These are phyloP conservation scores for Portevinia maculata DNA, from an alignment of 2,888 invertebrate species.

Conservation along the genomic window DNA sequence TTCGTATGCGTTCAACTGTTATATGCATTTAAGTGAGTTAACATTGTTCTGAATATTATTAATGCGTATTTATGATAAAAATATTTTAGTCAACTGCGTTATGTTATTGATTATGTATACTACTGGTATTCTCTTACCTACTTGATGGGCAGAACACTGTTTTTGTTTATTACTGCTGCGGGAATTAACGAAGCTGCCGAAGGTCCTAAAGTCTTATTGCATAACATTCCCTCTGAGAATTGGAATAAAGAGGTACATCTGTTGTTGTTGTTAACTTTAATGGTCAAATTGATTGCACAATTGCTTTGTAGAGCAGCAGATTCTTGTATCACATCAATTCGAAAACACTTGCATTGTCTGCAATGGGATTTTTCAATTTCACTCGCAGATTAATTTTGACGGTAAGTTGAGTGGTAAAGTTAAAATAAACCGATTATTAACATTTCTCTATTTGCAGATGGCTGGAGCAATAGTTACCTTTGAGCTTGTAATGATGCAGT, in stretches of 20 bases:
- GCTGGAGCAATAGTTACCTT: slow-evolving; percentile 66
- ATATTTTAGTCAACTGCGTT: slow-evolving; percentile 43
- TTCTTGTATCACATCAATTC: slow-evolving; percentile 62
- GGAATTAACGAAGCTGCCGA: slow-evolving; percentile 54
- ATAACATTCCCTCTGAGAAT: slow-evolving; percentile 47
- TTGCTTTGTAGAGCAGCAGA: slow-evolving; percentile 36
- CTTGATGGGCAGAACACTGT: slow-evolving; percentile 51
- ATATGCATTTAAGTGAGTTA: slow-evolving; percentile 42
- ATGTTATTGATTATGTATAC: slow-evolving; percentile 45
- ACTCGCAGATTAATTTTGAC: slow-evolving; percentile 58
- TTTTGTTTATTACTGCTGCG: slow-evolving; percentile 50
- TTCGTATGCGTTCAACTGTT: slow-evolving; percentile 56
- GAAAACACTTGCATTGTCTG: slow-evolving; percentile 48
- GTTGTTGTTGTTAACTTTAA: not conserved
- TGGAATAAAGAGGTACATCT: slow-evolving; percentile 60
- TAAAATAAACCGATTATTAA: not conserved
- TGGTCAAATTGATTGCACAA: not conserved
- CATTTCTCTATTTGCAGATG: slow-evolving; percentile 48
- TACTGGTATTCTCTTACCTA: slow-evolving; percentile 63
- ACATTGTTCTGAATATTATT: not conserved
- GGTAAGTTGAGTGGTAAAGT: slow-evolving; percentile 20
- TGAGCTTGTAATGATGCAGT: slow-evolving; percentile 68
- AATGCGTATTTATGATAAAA: not conserved
- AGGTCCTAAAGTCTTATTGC: slow-evolving; percentile 34
- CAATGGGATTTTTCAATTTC: slow-evolving; percentile 65